Conservation (phyloP, 2,888 invertebrate genomes). For the Schizaphis graminum region DNA sequence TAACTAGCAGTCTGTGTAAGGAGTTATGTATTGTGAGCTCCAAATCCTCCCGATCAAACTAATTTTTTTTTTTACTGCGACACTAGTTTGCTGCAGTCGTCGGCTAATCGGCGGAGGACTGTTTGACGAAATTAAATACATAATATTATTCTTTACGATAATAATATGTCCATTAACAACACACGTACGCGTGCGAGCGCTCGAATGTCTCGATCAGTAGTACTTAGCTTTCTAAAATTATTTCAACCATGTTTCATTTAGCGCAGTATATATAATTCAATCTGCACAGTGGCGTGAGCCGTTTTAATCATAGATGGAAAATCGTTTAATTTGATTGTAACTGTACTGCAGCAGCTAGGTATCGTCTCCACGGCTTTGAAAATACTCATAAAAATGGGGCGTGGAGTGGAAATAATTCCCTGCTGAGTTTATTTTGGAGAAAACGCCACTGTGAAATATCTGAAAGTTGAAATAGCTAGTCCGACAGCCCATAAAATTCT, state of each 20-base stretch:
- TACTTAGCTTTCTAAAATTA: not conserved
- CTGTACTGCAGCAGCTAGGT: not conserved
- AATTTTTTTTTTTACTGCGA: not conserved
- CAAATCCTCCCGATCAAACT: not conserved
- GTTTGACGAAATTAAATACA: not conserved
- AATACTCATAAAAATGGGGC: not conserved
- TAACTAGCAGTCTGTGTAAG: not conserved
- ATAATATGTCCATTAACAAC: not conserved
- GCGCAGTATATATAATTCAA: not conserved
- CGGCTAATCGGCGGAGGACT: not conserved
- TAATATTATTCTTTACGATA: not conserved
- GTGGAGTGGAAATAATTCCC: not conserved
- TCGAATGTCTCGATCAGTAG: not conserved
- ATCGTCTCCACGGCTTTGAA: not conserved
- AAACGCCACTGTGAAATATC: not conserved
- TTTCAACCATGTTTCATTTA: not conserved
- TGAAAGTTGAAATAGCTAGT: not conserved
- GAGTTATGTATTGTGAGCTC: not conserved
- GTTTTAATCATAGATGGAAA: conserved; percentile 8
- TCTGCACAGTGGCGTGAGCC: not conserved
- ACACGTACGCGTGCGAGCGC: not conserved
- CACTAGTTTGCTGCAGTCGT: not conserved
- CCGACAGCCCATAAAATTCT: not conserved
- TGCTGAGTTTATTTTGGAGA: not conserved
- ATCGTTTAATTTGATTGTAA: conserved; percentile 21